Evolutionary conservation across 1,140 invertebrate genomes (phyloP).

Genomic region (Rhopalosiphum padi): DNA sequence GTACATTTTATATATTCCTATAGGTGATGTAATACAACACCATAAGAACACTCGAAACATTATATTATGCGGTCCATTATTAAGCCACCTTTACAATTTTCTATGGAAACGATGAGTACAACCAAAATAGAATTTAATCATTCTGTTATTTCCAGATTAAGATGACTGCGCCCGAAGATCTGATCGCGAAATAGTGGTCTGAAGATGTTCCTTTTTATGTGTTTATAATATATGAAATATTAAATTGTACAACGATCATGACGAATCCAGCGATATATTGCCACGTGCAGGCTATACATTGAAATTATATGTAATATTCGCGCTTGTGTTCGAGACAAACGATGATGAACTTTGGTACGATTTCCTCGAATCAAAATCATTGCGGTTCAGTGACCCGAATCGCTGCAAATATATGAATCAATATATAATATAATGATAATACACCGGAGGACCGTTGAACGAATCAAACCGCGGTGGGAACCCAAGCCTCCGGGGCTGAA

Average conservation of each 20-base stretch:
- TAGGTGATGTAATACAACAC: not conserved
- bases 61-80: not conserved
- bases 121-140: too few species aligned
- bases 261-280: not conserved
- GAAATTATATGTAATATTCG: not conserved
- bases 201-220: too few species aligned
- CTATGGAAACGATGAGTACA: not conserved
- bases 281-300: too few species aligned
- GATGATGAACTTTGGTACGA: not conserved
- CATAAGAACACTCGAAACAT: not conserved
- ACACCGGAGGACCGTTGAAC: not conserved
- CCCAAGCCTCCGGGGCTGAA: conserved; percentile 34
- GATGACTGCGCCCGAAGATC: not conserved
- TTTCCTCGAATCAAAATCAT: not conserved
- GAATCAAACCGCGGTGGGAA: conserved; percentile 43
- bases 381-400: conserved; percentile 33
- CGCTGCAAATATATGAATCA: not conserved
- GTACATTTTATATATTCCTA: too few species aligned
- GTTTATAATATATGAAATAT: not conserved
- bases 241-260: not conserved
- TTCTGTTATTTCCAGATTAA: not conserved
- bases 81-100: not conserved
- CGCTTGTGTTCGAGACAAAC: not conserved
- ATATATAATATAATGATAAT: not conserved
- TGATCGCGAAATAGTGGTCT: not conserved